Conservation (phyloP, 2,113 vertebrate species). For the Cercopithecus mona region DNA sequence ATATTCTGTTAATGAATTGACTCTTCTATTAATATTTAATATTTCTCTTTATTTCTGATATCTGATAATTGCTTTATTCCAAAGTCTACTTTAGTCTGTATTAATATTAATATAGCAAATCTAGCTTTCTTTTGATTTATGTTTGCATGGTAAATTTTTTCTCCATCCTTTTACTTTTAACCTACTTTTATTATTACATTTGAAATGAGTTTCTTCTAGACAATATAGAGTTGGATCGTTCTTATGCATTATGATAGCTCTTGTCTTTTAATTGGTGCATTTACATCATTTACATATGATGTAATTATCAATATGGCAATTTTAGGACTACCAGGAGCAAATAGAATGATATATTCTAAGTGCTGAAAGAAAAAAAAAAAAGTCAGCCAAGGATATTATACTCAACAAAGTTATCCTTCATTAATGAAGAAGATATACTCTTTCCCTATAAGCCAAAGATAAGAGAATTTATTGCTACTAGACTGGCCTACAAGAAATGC, state of each 20-base stretch:
- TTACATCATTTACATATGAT: not conserved
- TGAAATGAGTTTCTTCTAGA: not conserved
- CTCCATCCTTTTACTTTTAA: not conserved
- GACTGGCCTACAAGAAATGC: not conserved
- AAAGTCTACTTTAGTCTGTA: not conserved
- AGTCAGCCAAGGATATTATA: not conserved
- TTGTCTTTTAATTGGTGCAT: not conserved
- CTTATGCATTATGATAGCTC: not conserved
- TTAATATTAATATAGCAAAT: not conserved
- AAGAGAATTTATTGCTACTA: not conserved
- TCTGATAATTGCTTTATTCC: not conserved
- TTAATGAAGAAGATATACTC: not conserved
- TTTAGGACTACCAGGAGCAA: not conserved
- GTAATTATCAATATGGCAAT: not conserved
- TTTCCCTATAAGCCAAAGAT: not conserved
- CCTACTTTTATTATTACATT: not conserved
- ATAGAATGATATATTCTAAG: not conserved
- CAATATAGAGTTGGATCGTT: not conserved
- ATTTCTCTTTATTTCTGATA: not conserved
- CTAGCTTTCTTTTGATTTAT: not conserved
- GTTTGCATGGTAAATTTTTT: not conserved
- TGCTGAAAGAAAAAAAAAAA: not conserved
- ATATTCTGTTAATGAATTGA: not conserved
- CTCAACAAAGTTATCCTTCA: not conserved
- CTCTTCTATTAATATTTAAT: not conserved